phyloP scores from a whole-genome alignment of 1,140 invertebrate species.

The Drosophila cardini region DNA sequence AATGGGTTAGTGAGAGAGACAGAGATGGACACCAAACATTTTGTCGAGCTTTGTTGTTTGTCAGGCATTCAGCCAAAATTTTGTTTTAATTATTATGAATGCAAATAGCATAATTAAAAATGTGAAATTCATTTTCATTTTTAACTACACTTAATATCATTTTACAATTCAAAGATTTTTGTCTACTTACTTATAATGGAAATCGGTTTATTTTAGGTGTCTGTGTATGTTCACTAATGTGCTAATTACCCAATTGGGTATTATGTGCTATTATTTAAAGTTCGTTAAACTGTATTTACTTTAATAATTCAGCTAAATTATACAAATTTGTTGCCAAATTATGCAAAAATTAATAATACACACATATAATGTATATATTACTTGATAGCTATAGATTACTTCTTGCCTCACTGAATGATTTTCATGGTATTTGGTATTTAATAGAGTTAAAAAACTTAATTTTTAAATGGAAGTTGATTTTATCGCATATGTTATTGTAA shows the following conservation, averaged over 20 bases:
- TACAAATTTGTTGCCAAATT: too few species aligned
- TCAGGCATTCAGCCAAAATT: constrained; percentile 51
- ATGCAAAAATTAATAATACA: neutral
- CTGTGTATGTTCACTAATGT: constrained; percentile 42
- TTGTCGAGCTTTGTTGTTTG: constrained; percentile 40
- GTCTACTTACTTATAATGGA: constrained; percentile 14
- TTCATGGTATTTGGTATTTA: too few species aligned
- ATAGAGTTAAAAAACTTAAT: too few species aligned
- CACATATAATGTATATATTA: neutral
- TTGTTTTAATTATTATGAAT: constrained; percentile 81
- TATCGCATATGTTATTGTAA: too few species aligned
- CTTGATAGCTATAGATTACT: too few species aligned
- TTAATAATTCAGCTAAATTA: too few species aligned
- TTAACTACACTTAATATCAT: constrained; percentile 78
- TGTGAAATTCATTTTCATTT: constrained; percentile 79
- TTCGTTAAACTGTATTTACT: neutral
- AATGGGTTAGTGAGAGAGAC: neutral
- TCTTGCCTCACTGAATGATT: too few species aligned
- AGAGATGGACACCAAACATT: neutral
- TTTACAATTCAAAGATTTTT: constrained; percentile 26
- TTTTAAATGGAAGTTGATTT: too few species aligned
- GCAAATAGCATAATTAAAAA: constrained; percentile 80
- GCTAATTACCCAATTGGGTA: constrained; percentile 50
- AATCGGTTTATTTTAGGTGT: constrained; percentile 23
- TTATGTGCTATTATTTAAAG: neutral